Evolutionary conservation across 1,140 invertebrate species (phyloP).

Genomic region (Tetragonula clypearis): DNA sequence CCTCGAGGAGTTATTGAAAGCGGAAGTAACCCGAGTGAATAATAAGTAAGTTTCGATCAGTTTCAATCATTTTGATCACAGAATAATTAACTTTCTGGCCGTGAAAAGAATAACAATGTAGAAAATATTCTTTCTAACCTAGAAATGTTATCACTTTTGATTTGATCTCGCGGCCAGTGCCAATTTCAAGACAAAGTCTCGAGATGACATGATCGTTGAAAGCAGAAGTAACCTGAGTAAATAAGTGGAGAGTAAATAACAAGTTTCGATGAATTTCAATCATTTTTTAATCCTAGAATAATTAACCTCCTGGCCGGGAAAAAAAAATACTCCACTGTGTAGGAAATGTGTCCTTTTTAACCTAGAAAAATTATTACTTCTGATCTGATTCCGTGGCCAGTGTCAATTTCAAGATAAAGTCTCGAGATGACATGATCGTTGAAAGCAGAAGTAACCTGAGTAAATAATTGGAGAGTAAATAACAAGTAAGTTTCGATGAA

Average conservation of each 20-base stretch:
- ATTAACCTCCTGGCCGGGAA: neutral
- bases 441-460: slow-evolving; percentile 26
- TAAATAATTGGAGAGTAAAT: neutral
- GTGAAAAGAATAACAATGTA: neutral
- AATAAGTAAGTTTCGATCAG: neutral
- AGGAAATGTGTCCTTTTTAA: neutral
- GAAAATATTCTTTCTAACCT: neutral
- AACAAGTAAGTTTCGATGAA: neutral
- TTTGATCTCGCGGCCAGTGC: neutral
- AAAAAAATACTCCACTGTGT: no score
- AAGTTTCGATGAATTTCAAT: neutral
- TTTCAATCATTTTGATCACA: neutral
- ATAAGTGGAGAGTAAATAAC: no score
- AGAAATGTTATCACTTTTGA: neutral
- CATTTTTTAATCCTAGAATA: neutral
- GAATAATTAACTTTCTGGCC: neutral
- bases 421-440: neutral
- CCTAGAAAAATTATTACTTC: neutral
- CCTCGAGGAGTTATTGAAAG: neutral
- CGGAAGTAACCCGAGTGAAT: slow-evolving; percentile 50
- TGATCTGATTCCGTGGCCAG: neutral
- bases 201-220: neutral
- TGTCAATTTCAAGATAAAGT: neutral
- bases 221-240: slow-evolving; percentile 34
- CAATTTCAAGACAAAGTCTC: neutral